Evolutionary conservation across 2,888 invertebrate genomes (phyloP).

Genomic region (Frankliniella fusca): DNA sequence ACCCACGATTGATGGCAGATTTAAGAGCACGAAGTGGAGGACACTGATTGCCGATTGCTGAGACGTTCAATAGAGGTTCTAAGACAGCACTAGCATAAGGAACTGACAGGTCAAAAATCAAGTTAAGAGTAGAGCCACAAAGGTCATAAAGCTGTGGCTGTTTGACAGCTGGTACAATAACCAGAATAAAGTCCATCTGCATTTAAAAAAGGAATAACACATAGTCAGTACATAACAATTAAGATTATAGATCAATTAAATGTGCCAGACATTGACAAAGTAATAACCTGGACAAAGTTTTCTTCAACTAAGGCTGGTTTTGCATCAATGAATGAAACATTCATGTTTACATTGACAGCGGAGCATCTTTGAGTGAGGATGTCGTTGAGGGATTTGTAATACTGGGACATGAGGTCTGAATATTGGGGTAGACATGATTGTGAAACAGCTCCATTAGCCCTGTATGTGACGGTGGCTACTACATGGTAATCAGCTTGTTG

Average conservation of each 20-base stretch:
- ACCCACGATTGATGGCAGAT: slow-evolving; percentile 80
- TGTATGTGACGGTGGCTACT: slow-evolving; percentile 76
- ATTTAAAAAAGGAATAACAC: slow-evolving; percentile 50
- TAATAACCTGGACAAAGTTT: slow-evolving; percentile 70
- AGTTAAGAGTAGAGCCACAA: slow-evolving; percentile 86
- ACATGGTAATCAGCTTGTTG: slow-evolving; percentile 94
- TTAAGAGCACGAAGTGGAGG: slow-evolving; percentile 83
- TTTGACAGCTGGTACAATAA: slow-evolving; percentile 79
- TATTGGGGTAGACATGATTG: slow-evolving; percentile 79
- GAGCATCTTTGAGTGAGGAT: slow-evolving; percentile 88
- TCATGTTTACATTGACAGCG: slow-evolving; percentile 90
- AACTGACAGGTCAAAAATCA: slow-evolving; percentile 90
- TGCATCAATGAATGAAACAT: slow-evolving; percentile 82
- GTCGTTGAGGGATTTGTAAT: slow-evolving; percentile 72
- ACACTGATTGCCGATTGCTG: slow-evolving; percentile 86
- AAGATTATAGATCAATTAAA: slow-evolving; percentile 21
- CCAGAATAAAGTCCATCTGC: slow-evolving; percentile 79
- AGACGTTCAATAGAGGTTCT: slow-evolving; percentile 81
- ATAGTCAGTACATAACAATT: not conserved
- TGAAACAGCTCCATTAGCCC: slow-evolving; percentile 86
- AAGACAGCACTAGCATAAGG: slow-evolving; percentile 88
- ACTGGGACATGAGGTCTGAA: slow-evolving; percentile 74
- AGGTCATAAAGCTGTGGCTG: slow-evolving; percentile 91
- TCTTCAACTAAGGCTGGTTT: slow-evolving; percentile 76
- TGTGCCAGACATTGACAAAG: slow-evolving; percentile 59